Base-by-base conservation (phyloP, 2,113 vertebrate genomes). In the Dinomys branickii region DNA sequence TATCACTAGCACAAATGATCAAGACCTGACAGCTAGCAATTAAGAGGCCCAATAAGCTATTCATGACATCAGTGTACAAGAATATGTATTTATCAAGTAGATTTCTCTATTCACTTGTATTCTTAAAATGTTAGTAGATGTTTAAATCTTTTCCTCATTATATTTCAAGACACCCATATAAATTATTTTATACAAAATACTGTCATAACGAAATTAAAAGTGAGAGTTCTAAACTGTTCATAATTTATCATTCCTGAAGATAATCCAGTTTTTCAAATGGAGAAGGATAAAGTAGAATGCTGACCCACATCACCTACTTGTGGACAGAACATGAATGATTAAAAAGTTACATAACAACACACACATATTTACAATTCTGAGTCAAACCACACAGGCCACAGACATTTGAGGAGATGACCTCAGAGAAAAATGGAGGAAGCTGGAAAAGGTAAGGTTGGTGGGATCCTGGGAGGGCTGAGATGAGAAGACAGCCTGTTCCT, bases 161-260 rank as follows among this genome's bases (percentile, higher is more conserved):
- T 54, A 85, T 78, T 88, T 85, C 13, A 41, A 2, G 73, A 7
- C 7, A 47, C 50, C 8, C 44, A 47, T 28, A 24, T 61, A 13
- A 61, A 47, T 92, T 85, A 24, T 44, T 83, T 94, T 91, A 75
- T 24, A 28, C 33, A 95, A 33, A 91, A 54, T 80, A 35, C 80
- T 67, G 63, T 61, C 44, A 59, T 50, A 54, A 73, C 59, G 58
- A 85, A 94, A 56, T 65, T 83, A 82, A 96, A 63, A 75, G 14
- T 54, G 24, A 80, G 28, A 84, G 4, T 56, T 56, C 41, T 56
- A 78, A 63, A 47, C 50, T 41, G 3, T 67, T 47, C 88, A 38
- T 63, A 44, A 30, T 59, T 73, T 54, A 87, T 90, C 44, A 56
- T 41, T 83, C 75, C 33, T 88, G 65, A 85, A 87, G 13, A 47